Percentiles rank a stretch among this genome's conserved stretches.
Evolutionary conservation across 1,140 invertebrate species (phyloP).

Genomic region (Drosophila sechellia): DNA sequence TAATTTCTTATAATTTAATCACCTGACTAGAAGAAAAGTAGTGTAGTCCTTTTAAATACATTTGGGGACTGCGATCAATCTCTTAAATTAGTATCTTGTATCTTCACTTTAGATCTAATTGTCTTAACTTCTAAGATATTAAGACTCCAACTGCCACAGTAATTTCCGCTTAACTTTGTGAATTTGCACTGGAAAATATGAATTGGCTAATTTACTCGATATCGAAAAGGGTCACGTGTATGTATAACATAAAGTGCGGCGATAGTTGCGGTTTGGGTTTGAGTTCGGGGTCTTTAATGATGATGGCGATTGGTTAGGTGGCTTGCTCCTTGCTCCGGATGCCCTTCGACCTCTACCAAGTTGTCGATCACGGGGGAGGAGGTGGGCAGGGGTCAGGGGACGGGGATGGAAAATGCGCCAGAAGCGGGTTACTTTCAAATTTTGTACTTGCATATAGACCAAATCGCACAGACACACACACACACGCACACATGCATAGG

Average conservation of each 20-base stretch:
- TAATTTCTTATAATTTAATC: too few relatives aligned
- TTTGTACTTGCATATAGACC: conserved; percentile 80
- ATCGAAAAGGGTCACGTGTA: conserved; percentile 71
- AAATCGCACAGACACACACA: conserved; percentile 54
- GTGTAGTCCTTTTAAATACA: too few relatives aligned
- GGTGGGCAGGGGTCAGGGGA: conserved; percentile 17
- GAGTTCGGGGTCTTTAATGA: conserved; percentile 27
- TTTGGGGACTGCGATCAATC: not conserved
- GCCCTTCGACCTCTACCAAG: conserved; percentile 17
- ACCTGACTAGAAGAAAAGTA: too few relatives aligned
- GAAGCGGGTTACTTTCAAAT: conserved; percentile 80
- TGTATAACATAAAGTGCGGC: conserved; percentile 70
- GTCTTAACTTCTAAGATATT: not conserved
- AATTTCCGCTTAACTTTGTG: not conserved
- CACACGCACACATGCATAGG: conserved; percentile 18
- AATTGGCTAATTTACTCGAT: conserved; percentile 19
- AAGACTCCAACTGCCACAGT: not conserved
- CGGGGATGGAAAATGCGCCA: conserved; percentile 59
- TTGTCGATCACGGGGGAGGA: conserved; percentile 31
- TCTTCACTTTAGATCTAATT: not conserved
- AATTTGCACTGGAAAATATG: not conserved
- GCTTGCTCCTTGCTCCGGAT: conserved; percentile 8
- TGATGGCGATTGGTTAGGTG: conserved; percentile 31
- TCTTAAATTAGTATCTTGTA: not conserved
- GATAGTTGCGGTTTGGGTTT: conserved; percentile 39